phyloP scores from a whole-genome alignment of 2,113 vertebrate species.

The Peucedramus taeniatus region DNA sequence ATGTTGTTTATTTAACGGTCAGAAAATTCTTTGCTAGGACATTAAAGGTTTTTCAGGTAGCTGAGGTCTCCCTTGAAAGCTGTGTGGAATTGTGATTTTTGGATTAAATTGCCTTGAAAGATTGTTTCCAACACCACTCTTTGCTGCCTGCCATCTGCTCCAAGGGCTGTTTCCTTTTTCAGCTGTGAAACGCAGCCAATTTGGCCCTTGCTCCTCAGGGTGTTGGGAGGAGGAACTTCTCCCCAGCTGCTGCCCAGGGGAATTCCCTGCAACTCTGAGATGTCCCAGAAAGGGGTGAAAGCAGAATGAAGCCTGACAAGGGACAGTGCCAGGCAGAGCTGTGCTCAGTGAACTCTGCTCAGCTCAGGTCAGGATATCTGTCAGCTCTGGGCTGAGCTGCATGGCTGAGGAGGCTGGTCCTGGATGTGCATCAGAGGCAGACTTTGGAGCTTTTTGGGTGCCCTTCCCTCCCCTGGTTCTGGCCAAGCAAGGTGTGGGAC shows the following conservation, averaged over 20 bases:
- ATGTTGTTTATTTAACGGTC: not conserved
- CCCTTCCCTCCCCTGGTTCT: not conserved
- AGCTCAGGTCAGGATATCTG: not conserved
- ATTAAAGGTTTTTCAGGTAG: not conserved
- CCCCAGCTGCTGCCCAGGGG: constrained; percentile 29
- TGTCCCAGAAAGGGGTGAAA: constrained; percentile 15
- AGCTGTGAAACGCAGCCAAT: constrained; percentile 41
- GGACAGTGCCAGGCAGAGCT: not conserved
- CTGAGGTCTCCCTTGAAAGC: not conserved
- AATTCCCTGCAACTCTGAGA: constrained; percentile 25
- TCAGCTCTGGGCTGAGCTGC: not conserved
- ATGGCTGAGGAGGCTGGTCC: not conserved
- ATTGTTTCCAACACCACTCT: constrained; percentile 20
- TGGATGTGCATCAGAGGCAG: not conserved
- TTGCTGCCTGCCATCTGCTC: constrained; percentile 52
- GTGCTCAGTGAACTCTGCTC: constrained; percentile 38
- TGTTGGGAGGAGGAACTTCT: constrained; percentile 10
- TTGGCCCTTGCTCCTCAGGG: constrained; percentile 40
- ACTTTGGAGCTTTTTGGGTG: not conserved
- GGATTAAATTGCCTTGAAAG: constrained; percentile 26
- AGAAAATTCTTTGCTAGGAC: not conserved
- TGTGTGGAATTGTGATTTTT: not conserved
- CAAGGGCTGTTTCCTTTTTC: constrained; percentile 52
- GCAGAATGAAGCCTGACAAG: constrained; percentile 35
- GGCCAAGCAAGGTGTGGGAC: not conserved